These are phyloP conservation scores for Acrobasis repandana DNA, from an alignment of 2,888 invertebrate genomes.

Conservation along the genomic window DNA sequence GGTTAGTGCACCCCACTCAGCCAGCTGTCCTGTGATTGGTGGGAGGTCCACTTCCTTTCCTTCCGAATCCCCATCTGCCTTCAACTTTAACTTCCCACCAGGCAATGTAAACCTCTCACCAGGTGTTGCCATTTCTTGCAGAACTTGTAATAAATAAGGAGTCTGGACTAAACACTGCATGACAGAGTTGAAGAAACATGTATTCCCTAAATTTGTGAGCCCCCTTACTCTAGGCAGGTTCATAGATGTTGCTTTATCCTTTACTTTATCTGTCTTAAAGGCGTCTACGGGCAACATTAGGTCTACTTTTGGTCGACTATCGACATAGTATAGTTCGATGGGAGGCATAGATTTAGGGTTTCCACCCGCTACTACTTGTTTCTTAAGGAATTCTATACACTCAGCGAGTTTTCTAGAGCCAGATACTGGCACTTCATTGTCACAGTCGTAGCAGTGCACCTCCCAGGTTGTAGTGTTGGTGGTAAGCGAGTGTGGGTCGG, in stretches of 20 bases:
- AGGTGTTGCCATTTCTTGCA: slow-evolving; percentile 86
- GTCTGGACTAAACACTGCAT: slow-evolving; percentile 96
- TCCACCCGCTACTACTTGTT: slow-evolving; percentile 62
- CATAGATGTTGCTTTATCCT: slow-evolving; percentile 60
- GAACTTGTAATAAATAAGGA: slow-evolving; percentile 87
- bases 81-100: slow-evolving; percentile 86
- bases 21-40: slow-evolving; percentile 85
- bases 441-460: slow-evolving; percentile 91
- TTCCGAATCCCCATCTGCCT: slow-evolving; percentile 56
- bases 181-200: slow-evolving; percentile 98
- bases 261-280: slow-evolving; percentile 58
- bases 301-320: slow-evolving; percentile 53
- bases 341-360: slow-evolving; percentile 61
- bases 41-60: slow-evolving; percentile 82
- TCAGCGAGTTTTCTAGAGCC: slow-evolving; percentile 87
- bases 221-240: slow-evolving; percentile 87
- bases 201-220: slow-evolving; percentile 95
- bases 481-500: slow-evolving; percentile 89
- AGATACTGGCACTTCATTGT: slow-evolving; percentile 85
- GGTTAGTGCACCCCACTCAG: slow-evolving; percentile 87
- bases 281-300: slow-evolving; percentile 46
- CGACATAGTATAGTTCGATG: slow-evolving; percentile 61
- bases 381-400: slow-evolving; percentile 88
- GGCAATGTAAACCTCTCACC: slow-evolving; percentile 88
- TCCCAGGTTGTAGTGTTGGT: slow-evolving; percentile 88